Evolutionary conservation across 1,140 invertebrate genomes (phyloP).

Genomic region (Atopsyche davidsoni): DNA sequence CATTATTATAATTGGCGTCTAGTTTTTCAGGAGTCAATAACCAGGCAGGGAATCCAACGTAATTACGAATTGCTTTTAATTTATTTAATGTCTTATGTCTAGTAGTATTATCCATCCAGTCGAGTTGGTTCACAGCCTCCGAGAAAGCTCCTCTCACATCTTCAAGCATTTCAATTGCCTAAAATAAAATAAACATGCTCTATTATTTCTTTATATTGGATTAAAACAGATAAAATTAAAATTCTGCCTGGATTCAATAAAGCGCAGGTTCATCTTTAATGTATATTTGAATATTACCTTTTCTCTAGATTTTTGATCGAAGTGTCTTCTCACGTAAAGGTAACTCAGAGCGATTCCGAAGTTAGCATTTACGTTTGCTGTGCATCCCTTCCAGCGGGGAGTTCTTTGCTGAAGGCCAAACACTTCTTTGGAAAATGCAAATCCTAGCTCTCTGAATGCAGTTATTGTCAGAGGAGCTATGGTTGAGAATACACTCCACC

Average conservation of each 20-base stretch:
- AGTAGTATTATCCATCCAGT: slow-evolving; percentile 76
- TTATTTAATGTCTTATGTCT: slow-evolving; percentile 56
- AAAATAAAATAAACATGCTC: slow-evolving; percentile 7
- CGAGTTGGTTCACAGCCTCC: slow-evolving; percentile 57
- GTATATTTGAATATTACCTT: slow-evolving; percentile 48
- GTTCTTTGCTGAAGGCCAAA: slow-evolving; percentile 56
- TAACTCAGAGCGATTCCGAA: slow-evolving; percentile 74
- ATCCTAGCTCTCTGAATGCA: slow-evolving; percentile 54
- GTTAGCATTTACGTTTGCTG: slow-evolving; percentile 67
- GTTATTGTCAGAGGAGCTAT: slow-evolving; percentile 55
- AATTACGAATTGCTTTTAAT: slow-evolving; percentile 59
- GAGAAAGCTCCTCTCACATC: slow-evolving; percentile 69
- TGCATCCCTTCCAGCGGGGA: slow-evolving; percentile 67
- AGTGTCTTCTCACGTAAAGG: slow-evolving; percentile 66
- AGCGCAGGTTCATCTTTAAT: background rate
- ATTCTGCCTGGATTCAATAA: too few species aligned
- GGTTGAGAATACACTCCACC: slow-evolving; percentile 63
- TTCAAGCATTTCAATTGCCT: slow-evolving; percentile 70
- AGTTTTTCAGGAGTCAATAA: slow-evolving; percentile 50
- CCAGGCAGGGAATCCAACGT: slow-evolving; percentile 69
- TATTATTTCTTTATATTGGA: slow-evolving; percentile 2
- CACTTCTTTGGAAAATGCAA: slow-evolving; percentile 55
- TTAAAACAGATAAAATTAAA: slow-evolving; percentile 1
- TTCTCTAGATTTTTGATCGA: slow-evolving; percentile 60
- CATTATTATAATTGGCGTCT: slow-evolving; percentile 54